Percentiles rank a stretch among this genome's conserved stretches.
These are phyloP conservation scores for Sylvia borin DNA, from an alignment of 2,797 vertebrate species.

Conservation along the genomic window DNA sequence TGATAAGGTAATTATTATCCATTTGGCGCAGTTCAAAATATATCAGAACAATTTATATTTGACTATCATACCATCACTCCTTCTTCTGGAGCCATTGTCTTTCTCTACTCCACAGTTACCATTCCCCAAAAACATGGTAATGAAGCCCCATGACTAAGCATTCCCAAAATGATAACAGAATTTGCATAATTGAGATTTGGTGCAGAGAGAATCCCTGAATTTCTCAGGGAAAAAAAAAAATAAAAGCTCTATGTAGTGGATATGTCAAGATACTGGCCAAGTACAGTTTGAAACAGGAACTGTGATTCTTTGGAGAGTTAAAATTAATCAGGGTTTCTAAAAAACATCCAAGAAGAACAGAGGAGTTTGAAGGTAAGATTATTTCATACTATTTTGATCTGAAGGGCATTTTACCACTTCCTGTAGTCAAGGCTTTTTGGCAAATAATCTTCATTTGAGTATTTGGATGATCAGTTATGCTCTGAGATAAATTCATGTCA, in stretches of 20 bases:
- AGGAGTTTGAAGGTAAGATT: not conserved
- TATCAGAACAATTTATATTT: not conserved
- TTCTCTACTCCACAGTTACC: not conserved
- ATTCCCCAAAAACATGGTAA: not conserved
- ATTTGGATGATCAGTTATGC: not conserved
- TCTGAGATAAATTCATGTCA: not conserved
- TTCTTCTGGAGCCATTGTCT: not conserved
- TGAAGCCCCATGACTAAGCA: not conserved
- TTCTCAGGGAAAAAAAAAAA: not conserved
- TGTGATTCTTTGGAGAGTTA: not conserved
- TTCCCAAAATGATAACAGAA: not conserved
- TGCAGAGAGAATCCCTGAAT: not conserved
- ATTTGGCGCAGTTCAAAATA: not conserved
- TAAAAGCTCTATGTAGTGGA: too few species aligned
- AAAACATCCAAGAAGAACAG: not conserved
- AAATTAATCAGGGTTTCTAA: not conserved
- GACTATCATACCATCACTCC: not conserved
- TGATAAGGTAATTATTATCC: not conserved
- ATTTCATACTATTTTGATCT: not conserved
- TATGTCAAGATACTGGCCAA: not conserved
- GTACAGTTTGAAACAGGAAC: not conserved
- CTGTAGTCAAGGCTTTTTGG: not conserved
- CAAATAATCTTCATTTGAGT: not conserved
- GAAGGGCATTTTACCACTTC: not conserved
- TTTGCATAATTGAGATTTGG: not conserved